Evolutionary conservation across 2,888 invertebrate species (phyloP).

Genomic region (Candidula unifasciata): DNA sequence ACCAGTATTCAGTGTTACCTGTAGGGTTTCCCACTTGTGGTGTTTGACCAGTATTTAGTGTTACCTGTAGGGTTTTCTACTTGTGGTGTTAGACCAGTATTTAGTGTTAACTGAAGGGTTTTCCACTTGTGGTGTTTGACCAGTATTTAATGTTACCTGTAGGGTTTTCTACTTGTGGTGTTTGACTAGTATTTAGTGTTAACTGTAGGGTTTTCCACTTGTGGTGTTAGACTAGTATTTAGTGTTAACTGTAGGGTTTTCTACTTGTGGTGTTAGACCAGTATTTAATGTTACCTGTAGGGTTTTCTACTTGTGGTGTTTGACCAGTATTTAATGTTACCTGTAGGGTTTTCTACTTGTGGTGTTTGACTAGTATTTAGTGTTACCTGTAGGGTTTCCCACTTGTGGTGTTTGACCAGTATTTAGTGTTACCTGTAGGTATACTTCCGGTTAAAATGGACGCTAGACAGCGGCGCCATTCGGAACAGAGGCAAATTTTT

Average conservation of each 20-base stretch:
- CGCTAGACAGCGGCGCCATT: too few relatives aligned
- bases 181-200: conserved; percentile 69
- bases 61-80: conserved; percentile 90
- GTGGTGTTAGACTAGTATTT: conserved; percentile 80
- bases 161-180: conserved; percentile 86
- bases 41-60: conserved; percentile 79
- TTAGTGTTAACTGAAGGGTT: conserved; percentile 87
- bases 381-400: conserved; percentile 89
- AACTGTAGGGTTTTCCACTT: conserved; percentile 90
- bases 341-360: conserved; percentile 87
- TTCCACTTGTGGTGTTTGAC: conserved; percentile 83
- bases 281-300: conserved; percentile 84
- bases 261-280: conserved; percentile 83
- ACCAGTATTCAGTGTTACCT: conserved; percentile 82
- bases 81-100: conserved; percentile 80
- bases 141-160: conserved; percentile 83
- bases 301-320: conserved; percentile 85
- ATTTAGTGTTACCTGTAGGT: conserved; percentile 85
- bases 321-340: conserved; percentile 81
- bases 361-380: conserved; percentile 79
- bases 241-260: conserved; percentile 88
- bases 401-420: conserved; percentile 82
- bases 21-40: conserved; percentile 86
- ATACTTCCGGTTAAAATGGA: too few relatives aligned
- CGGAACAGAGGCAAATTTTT: too few relatives aligned